Evolutionary conservation across 2,797 vertebrate species (phyloP), one percentile per base, ranked within the genome.

Genomic region (Tragopan temminckii): DNA sequence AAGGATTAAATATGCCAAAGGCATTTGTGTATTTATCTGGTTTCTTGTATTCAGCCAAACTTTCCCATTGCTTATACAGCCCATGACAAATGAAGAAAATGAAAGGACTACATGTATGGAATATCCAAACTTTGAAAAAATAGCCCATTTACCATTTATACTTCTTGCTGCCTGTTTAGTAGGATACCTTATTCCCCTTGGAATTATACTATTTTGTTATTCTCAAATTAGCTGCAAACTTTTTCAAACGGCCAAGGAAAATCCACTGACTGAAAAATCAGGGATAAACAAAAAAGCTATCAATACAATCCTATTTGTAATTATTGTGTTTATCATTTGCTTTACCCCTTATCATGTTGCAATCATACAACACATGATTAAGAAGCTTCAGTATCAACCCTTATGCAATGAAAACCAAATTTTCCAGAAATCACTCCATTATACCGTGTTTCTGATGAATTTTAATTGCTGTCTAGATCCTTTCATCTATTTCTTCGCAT

Each of bases 401-500:
- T 89, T 68, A 12, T 99, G 99, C 23, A 55, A 58, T 0, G 98
- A 98, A 19, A 97, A 96, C 23, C 98, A 98, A 3, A 90, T 98
- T 11, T 99, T 99, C 95, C 99, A 99, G 97, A 97, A 99, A 70
- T 99, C 99, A 2, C 98, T 99, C 94, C 99, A 99, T 93, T 84
- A 99, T 88, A 99, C 99, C 0, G 98, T 99, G 38, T 98, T 98
- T 83, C 97, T 99, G 84, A 99, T 99, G 99, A 99, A 99, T 96
- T 98, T 99, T 90, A 99, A 99, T 95, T 98, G 99, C 95, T 99
- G 98, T 86, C 96, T 99, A 96, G 99, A 99, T 94, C 99, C 99
- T 7, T 99, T 99, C 48, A 98, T 99, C 94, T 99, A 99, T 95
- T 99, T 99, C 97, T 99, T 99, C 67, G 99, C 99, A 63, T 99